A percentile compares a stretch with the other conserved stretches of the same genome.
Conservation (phyloP, 2,888 invertebrate species). For the Minunthozetes semirufus region DNA sequence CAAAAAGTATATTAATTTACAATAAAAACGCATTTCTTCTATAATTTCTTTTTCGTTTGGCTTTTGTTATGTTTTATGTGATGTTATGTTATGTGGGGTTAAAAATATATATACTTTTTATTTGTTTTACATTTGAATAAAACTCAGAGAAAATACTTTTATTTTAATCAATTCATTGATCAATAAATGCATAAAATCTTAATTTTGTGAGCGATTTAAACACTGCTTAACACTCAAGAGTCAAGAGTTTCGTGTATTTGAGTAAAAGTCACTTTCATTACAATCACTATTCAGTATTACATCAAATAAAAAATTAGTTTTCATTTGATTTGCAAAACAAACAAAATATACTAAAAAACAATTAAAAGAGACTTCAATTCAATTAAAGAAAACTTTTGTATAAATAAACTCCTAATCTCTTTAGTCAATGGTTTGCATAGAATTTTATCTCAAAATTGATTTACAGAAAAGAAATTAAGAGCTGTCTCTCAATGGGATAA, state of each 20-base stretch:
- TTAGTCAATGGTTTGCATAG: constrained; percentile 25
- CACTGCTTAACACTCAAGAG: no score
- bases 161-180: neutral
- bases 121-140: no score
- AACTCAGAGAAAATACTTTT: neutral
- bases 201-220: no score
- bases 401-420: constrained; percentile 19
- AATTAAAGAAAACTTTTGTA: neutral
- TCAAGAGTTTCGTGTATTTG: no score
- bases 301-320: no score
- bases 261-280: no score
- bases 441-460: constrained; percentile 10
- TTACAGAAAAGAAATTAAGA: neutral
- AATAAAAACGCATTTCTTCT: neutral
- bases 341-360: neutral
- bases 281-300: no score
- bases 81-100: neutral
- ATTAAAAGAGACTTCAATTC: neutral
- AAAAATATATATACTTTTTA: constrained; percentile 1
- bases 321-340: neutral
- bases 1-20: constrained; percentile 2
- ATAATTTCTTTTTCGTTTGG: no score
- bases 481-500: neutral
- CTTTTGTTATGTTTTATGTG: neutral
- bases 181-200: no score